These are phyloP conservation scores for Ypsolopha sequella DNA, from an alignment of 2,888 invertebrate genomes.

Conservation along the genomic window DNA sequence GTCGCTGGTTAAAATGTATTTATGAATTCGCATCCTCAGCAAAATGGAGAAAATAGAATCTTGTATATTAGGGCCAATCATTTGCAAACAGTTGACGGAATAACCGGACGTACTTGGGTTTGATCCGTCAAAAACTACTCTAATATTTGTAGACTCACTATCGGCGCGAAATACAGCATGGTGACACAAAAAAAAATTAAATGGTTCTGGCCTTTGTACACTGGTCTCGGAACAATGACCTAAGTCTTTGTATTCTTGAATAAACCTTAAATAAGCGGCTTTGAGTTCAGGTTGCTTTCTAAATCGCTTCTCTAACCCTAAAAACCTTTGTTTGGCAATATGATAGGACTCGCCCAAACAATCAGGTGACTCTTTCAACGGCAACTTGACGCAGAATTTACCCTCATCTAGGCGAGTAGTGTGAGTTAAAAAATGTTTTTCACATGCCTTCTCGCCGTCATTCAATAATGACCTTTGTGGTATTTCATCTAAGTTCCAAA, in stretches of 20 bases:
- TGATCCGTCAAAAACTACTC: slow-evolving; percentile 17
- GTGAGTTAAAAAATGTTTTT: too few species aligned
- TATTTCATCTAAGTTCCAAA: too few species aligned
- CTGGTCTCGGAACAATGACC: slow-evolving; percentile 7
- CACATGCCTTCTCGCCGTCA: too few species aligned
- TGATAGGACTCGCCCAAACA: neutral
- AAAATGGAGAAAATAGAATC: slow-evolving; percentile 3
- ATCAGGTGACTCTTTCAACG: neutral
- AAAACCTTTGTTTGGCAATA: neutral
- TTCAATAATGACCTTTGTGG: too few species aligned
- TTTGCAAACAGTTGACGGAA: slow-evolving; percentile 5
- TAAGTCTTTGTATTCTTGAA: slow-evolving; percentile 9
- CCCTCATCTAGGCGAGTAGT: too few species aligned
- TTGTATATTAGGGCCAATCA: slow-evolving; percentile 5
- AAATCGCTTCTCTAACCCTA: neutral
- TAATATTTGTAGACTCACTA: slow-evolving; percentile 13
- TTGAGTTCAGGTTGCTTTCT: neutral
- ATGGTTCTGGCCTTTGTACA: too few species aligned
- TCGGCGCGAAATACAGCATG: slow-evolving; percentile 11
- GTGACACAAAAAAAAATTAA: slow-evolving; percentile 13
- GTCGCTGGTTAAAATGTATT: slow-evolving; percentile 1
- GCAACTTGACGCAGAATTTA: neutral
- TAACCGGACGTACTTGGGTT: slow-evolving; percentile 13
- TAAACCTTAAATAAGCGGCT: slow-evolving; percentile 5
- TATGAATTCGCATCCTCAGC: slow-evolving; percentile 1